Base-by-base conservation (phyloP, 2,888 invertebrate genomes). In the Tanytarsus gracilentus region DNA sequence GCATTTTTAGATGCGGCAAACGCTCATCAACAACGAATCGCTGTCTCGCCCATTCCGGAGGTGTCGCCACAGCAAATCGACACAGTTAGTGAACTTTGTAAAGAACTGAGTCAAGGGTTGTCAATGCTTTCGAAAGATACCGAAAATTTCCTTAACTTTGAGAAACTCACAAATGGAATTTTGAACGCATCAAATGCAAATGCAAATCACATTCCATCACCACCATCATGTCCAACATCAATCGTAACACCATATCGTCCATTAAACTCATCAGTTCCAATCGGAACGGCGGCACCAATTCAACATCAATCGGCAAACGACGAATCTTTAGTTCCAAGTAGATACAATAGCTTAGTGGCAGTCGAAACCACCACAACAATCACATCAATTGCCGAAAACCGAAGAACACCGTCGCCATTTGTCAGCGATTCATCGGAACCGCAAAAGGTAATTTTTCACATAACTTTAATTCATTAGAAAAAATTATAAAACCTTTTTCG, bases 1-100 rank as follows among this genome's bases (percentile, higher is more conserved):
- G 75, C 76, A 53, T 73, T 73, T 63, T 66, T 75, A 44, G 67
- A 70, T 53, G 69, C 72, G 2, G n/a, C 52, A 48, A 50, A 58
- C 21, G 72, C 71, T 21, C n/a, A n/a, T n/a, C 71, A 71, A 50
- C 61, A 25, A 44, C 66, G 69, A 63, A 70, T 75, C 67, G 68
- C 78, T 75, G 87, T 86, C 63, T 85, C 86, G 66, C 85, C 88
- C 39, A 88, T 88, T 70, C 85, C 86, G 16, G 88, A 89, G 74
- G 78, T 82, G 65, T 83, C 86, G 50, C 85, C 86, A 4, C 72
- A 76, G 51, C 72, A 72, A 63, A 78, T 77, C 63, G 80, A 81
- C 68, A 81, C 83, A 65, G 81, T 85, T 67, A 76, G 81, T 72
- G 81, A 88, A 75, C 83, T 82, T 77, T 87, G 83, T 76, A 90